These are phyloP conservation scores for Meteorus cinctellus DNA, from an alignment of 2,888 invertebrate genomes.

Conservation along the genomic window DNA sequence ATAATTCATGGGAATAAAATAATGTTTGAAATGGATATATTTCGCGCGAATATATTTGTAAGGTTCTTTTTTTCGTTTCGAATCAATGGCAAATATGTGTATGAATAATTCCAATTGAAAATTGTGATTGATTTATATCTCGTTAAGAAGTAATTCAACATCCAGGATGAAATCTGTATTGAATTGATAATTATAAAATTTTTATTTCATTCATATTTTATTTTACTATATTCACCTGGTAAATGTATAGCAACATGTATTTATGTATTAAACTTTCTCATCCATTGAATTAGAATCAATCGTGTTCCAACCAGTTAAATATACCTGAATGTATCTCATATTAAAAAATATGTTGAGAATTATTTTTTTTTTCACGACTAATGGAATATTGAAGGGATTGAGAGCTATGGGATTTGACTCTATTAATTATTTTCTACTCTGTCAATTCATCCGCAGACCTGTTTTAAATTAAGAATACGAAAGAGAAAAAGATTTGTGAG, in stretches of 20 bases:
- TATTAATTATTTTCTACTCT: constrained; percentile 2
- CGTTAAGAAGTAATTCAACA: no score
- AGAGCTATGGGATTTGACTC: neutral
- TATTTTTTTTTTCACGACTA: neutral
- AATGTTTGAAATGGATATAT: no score
- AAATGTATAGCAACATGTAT: neutral
- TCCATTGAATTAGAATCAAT: neutral
- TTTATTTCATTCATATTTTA: no score
- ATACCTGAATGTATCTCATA: neutral
- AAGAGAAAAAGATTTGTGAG: neutral
- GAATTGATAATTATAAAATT: no score
- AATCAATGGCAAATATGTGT: no score
- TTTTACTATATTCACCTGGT: neutral
- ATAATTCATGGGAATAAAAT: no score
- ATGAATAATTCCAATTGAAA: no score
- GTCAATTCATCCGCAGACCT: neutral
- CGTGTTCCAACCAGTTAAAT: neutral
- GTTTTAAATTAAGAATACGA: constrained; percentile 11
- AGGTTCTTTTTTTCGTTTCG: no score
- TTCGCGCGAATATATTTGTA: no score
- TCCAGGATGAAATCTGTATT: no score
- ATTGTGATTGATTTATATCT: no score
- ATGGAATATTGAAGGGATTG: constrained; percentile 5
- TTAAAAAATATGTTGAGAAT: neutral
- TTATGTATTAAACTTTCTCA: neutral